Base-by-base conservation (phyloP, 2,797 vertebrate species). In the Gymnodraco acuticeps region DNA sequence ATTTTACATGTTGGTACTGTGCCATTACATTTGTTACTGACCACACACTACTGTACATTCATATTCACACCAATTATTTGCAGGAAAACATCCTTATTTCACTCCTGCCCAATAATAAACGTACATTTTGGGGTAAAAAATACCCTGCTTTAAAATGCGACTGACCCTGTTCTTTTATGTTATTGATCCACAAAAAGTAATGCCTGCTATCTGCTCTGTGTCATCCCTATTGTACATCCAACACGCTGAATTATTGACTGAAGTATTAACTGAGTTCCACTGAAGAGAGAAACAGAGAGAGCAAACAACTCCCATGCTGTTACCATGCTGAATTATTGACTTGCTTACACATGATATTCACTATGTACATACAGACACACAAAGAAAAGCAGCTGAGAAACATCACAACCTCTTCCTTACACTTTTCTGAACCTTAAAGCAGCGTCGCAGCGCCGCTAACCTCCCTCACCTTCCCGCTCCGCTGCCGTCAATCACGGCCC, bases 161-260 rank as follows among this genome's bases (percentile, higher is more conserved):
- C 70, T 64, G 41, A 45, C 51, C 56, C 20, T 20, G 27, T 17
- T 48, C 33, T 14, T 12, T 61, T 31, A 9, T 23, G 16, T 27
- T 73, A 38, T 52, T 38, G 7, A 64, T 60, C 58, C 16, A 51
- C 58, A 33, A 58, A 74, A 66, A 53, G 14, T 1, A 51, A n/a
- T 73, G 51, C 42, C 17, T 38, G 14, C 58, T 46, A 11, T 66
- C 78, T 74, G 62, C 31, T 86, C 41, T 73, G 46, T 64, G 81
- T 85, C 53, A 73, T 80, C 73, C 38, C 11, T 8, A 10, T 17
- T 67, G 8, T 23, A 7, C 10, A 15, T 61, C 62, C 55, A 64
- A 47, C 54, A 45, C 59, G 45, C 62, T 88, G 63, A 76, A 83
- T 67, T 89, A 87, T 87, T 89, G 81, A 88, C 73, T 59, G 19